Base-by-base conservation (phyloP, 2,888 invertebrate genomes). In the Chouioia cunea region DNA sequence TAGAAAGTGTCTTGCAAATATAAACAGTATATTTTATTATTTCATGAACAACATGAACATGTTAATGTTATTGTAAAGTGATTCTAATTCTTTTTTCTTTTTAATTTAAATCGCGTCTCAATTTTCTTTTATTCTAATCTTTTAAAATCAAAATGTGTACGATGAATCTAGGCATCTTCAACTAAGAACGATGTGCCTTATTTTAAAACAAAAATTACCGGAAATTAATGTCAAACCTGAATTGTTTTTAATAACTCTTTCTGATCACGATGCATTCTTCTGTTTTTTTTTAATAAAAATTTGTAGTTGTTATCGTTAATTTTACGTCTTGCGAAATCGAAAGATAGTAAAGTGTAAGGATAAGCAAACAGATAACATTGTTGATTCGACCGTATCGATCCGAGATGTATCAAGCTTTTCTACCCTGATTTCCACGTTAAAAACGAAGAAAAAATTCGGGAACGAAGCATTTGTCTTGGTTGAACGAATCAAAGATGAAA, bases 391-490 rank as follows among this genome's bases (percentile, higher is more conserved):
- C 57, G 70, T 73, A 62, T 48, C 48, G 70, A 71, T 62, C 68
- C 65, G 73, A 70, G 70, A 65, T 4, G 12, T 36, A 54, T 60
- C 14, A 70, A 62, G 73, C 65, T 73, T 73, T 73, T 73, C 65
- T 68, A 73, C 65, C 58, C 65, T n/a, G n/a, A n/a, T 70, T 73
- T 65, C 57, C 57, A 47, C 6, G 18, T 65, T 46, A 59, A 50
- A 50, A 16, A 43, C 52, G 44, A 65, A n/a, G 43, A 52, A 64
- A 56, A 47, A 47, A 56, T 65, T 68, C 65, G 70, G 64, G 20
- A 58, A 70, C 68, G 50, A n/a, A 70, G 63, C 59, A 65, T 57
- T 62, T n/a, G 20, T 59, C 50, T 66, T 16, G 36, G 36, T 54
- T 66, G 16, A 67, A 73, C 18, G 36, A 72, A 72, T 72, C 54